Conservation (phyloP, 2,888 invertebrate species). For the Mactromeris polynyma region DNA sequence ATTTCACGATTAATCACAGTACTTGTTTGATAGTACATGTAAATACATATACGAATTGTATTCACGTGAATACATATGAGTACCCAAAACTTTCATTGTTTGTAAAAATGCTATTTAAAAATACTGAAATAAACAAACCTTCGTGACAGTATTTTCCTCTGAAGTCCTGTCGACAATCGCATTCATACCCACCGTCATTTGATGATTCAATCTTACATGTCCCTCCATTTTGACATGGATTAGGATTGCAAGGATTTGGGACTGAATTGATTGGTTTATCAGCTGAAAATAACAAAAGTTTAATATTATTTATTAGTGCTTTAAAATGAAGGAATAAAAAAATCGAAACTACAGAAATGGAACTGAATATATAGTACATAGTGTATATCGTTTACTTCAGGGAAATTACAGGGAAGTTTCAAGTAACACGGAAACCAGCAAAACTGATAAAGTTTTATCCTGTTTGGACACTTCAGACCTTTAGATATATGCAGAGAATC, state of each 20-base stretch:
- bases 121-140: slow-evolving; percentile 9
- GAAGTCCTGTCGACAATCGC: slow-evolving; percentile 30
- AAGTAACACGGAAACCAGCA: too few relatives aligned
- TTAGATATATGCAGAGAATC: too few relatives aligned
- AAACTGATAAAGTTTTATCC: too few relatives aligned
- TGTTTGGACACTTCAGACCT: too few relatives aligned
- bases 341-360: background rate
- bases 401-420: too few relatives aligned
- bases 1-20: too few relatives aligned
- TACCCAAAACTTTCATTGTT: too few relatives aligned
- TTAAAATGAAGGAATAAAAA: background rate
- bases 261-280: background rate
- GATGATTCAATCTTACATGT: slow-evolving; percentile 14
- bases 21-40: too few relatives aligned
- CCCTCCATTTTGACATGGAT: slow-evolving; percentile 46
- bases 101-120: too few relatives aligned
- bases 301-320: background rate
- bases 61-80: too few relatives aligned
- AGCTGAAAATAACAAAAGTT: background rate
- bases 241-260: slow-evolving; percentile 6
- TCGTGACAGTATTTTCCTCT: slow-evolving; percentile 41
- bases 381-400: too few relatives aligned
- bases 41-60: too few relatives aligned
- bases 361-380: background rate
- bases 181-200: slow-evolving; percentile 12